Evolutionary conservation across 2,888 invertebrate genomes (phyloP).

Genomic region (Ephialtes manifestator): DNA sequence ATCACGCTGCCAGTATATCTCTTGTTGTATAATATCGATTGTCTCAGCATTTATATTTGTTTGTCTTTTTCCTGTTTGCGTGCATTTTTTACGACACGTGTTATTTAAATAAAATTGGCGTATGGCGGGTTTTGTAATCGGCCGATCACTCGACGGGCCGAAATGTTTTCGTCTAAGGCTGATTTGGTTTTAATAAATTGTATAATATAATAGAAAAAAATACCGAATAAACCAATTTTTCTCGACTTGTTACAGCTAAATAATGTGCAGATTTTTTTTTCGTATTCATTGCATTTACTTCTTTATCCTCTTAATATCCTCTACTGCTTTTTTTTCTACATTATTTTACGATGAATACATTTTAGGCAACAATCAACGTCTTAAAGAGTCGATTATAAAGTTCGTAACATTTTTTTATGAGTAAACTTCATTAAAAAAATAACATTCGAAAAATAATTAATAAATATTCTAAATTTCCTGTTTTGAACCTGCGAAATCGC

Average conservation of each 20-base stretch:
- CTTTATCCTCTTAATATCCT: neutral
- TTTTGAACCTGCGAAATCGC: no score
- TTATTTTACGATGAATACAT: neutral
- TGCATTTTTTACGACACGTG: neutral
- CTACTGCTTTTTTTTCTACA: neutral
- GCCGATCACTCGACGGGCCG: neutral
- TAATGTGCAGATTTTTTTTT: neutral
- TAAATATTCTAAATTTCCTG: no score
- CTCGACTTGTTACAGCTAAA: neutral
- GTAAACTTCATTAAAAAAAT: no score
- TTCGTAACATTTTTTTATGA: no score
- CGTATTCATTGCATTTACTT: neutral
- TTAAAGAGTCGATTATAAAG: no score
- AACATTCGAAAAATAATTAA: no score
- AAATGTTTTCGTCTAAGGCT: conserved; percentile 4
- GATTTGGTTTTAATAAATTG: conserved; percentile 10
- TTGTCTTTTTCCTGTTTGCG: neutral
- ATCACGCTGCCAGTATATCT: neutral
- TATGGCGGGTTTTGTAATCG: neutral
- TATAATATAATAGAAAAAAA: neutral
- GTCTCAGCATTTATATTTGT: neutral
- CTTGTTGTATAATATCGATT: conserved; percentile 4
- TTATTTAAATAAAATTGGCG: neutral
- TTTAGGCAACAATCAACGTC: no score
- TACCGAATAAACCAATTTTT: conserved; percentile 31